These are phyloP conservation scores for Callyntrura guangdongensis DNA, from an alignment of 2,888 invertebrate species.

Conservation along the genomic window DNA sequence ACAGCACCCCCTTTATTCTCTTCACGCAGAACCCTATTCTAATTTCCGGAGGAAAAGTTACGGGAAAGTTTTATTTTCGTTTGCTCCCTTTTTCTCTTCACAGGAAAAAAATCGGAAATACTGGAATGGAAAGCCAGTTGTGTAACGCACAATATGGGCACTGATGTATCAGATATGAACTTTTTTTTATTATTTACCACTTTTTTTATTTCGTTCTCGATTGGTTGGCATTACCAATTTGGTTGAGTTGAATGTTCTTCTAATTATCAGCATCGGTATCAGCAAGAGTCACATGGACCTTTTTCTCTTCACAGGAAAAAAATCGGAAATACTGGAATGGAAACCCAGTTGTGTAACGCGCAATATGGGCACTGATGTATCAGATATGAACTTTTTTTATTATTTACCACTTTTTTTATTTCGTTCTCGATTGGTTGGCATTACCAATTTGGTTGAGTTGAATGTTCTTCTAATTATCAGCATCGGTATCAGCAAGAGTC, in stretches of 20 bases:
- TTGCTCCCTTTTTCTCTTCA: too few species aligned
- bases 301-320: neutral
- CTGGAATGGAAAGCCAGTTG: neutral
- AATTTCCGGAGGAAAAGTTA: slow-evolving; percentile 58
- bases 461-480: slow-evolving; percentile 5
- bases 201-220: neutral
- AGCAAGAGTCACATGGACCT: neutral
- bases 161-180: neutral
- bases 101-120: slow-evolving; percentile 6
- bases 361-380: neutral
- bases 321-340: neutral
- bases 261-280: slow-evolving; percentile 6
- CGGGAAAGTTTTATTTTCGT: slow-evolving; percentile 23
- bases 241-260: neutral
- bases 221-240: neutral
- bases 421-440: neutral
- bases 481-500: neutral
- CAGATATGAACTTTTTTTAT: slow-evolving; percentile 19
- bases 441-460: neutral
- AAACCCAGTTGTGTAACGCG: neutral
- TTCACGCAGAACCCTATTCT: slow-evolving; percentile 10
- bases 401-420: slow-evolving; percentile 12
- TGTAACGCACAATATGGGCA: neutral
- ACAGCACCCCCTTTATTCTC: neutral
- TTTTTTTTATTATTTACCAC: slow-evolving; percentile 25